Conservation (phyloP, 2,113 vertebrate species). For the Syrrhaptes paradoxus region DNA sequence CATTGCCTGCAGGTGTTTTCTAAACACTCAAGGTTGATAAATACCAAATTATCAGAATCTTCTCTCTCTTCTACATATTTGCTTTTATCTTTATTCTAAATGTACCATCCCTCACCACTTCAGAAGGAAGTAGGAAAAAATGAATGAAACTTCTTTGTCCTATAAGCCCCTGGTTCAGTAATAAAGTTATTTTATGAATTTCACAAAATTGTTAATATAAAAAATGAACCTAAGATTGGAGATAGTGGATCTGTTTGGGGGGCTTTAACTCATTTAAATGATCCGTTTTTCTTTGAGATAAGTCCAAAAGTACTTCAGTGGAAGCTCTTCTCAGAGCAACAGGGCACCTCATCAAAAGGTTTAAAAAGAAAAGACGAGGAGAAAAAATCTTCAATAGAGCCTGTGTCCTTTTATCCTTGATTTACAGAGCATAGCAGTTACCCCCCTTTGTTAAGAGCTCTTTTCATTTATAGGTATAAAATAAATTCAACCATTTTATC, state of each 20-base stretch:
- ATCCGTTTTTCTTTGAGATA: constrained; percentile 60
- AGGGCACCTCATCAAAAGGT: constrained; percentile 67
- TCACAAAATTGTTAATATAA: constrained; percentile 20
- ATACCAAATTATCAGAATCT: constrained; percentile 33
- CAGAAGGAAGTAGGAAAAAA: not conserved
- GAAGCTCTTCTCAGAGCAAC: constrained; percentile 59
- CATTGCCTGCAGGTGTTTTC: constrained; percentile 30
- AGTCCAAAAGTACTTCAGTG: constrained; percentile 61
- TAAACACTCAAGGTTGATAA: constrained; percentile 26
- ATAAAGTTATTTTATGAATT: constrained; percentile 37
- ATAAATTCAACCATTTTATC: constrained; percentile 70
- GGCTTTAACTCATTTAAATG: constrained; percentile 64
- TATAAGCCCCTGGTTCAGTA: not conserved
- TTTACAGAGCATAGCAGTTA: constrained; percentile 64
- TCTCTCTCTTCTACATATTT: constrained; percentile 17
- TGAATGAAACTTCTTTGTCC: constrained; percentile 29
- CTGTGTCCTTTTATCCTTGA: constrained; percentile 67
- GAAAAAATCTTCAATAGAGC: constrained; percentile 60
- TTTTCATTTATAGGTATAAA: constrained; percentile 69
- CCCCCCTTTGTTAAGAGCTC: constrained; percentile 67
- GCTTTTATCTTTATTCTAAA: constrained; percentile 49
- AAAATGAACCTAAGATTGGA: not conserved
- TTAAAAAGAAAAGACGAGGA: constrained; percentile 46
- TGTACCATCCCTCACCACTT: not conserved
- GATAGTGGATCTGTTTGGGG: constrained; percentile 39